Evolutionary conservation across 2,888 invertebrate genomes (phyloP), one percentile per base, ranked within the genome.

Genomic region (Athalia circularis): DNA sequence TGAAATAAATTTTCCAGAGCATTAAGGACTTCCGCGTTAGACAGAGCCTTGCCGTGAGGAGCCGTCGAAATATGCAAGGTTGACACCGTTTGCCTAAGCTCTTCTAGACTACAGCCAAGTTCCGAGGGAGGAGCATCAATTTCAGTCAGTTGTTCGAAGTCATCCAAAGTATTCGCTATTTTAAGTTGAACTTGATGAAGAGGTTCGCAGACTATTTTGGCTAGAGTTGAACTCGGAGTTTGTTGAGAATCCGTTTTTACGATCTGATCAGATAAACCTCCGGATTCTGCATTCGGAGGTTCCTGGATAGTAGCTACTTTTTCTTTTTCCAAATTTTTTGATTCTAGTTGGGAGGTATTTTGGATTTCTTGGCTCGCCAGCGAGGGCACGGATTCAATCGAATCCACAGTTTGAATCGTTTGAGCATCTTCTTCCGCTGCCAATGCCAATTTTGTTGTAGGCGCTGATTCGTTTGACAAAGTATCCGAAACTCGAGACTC

Each of bases 131-230:
- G 81, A 13, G 82, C 47, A 5, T 79, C 79, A 8, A 82, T 75
- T 5, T 79, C 82, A 6, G 84, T 80, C 4, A 83, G 83, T 78
- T 87, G 84, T 59, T 88, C 88, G 47, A 84, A 88, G 59, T 87
- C 85, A 68, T 88, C 87, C 13, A 88, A 59, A 54, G 87, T 86
- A 3, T 75, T 82, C 2, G 85, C 84, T 54, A 87, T 82, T 6
- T 86, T 82, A 11, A 86, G 61, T 13, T 87, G 83, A 70, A 87
- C 80, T 54, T 79, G 81, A 13, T 84, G 83, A 6, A 87, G 77
- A 0, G 83, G 82, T 78, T 82, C 65, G 3, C 82, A 82, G 78
- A 81, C 80, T 70, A 80, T 79, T 64, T 74, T 80, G 47, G 83
- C 79, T 57, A 79, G 80, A 61, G 79, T 81, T 15, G 13, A 9